These are phyloP conservation scores for Beris chalybata DNA, from an alignment of 2,888 invertebrate genomes.

Conservation along the genomic window DNA sequence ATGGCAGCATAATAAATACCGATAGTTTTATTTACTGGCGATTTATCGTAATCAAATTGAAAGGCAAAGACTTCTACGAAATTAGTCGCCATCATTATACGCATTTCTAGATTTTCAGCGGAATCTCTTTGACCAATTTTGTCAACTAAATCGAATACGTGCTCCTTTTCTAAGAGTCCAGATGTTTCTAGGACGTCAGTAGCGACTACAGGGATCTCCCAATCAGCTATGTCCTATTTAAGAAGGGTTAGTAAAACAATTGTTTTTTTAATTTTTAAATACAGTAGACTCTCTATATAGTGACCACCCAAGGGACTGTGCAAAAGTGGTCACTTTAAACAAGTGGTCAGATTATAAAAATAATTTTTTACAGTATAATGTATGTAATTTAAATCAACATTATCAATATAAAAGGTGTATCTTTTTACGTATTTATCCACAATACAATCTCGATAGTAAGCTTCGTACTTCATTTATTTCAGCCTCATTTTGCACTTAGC, in stretches of 20 bases:
- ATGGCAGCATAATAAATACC: slow-evolving; percentile 75
- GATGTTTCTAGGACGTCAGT: slow-evolving; percentile 51
- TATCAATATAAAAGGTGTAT: too few species aligned
- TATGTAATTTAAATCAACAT: too few species aligned
- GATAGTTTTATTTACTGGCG: slow-evolving; percentile 64
- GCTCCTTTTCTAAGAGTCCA: slow-evolving; percentile 56
- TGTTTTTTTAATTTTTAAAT: neutral
- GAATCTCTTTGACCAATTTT: slow-evolving; percentile 21
- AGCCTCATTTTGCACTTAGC: too few species aligned
- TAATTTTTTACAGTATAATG: too few species aligned
- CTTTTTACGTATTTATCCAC: too few species aligned
- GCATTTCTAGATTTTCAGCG: slow-evolving; percentile 37
- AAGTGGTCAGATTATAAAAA: too few species aligned
- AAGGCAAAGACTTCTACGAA: slow-evolving; percentile 54
- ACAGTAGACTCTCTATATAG: too few species aligned
- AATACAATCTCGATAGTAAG: too few species aligned
- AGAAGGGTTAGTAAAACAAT: neutral
- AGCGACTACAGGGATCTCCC: slow-evolving; percentile 51
- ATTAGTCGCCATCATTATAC: slow-evolving; percentile 48
- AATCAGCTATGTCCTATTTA: slow-evolving; percentile 41
- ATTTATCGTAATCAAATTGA: slow-evolving; percentile 63
- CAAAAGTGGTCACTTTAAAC: too few species aligned
- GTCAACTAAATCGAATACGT: slow-evolving; percentile 45
- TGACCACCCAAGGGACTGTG: too few species aligned
- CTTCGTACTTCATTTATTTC: too few species aligned